phyloP scores from a whole-genome alignment of 2,797 vertebrate species.

The Amazonetta brasiliensis region DNA sequence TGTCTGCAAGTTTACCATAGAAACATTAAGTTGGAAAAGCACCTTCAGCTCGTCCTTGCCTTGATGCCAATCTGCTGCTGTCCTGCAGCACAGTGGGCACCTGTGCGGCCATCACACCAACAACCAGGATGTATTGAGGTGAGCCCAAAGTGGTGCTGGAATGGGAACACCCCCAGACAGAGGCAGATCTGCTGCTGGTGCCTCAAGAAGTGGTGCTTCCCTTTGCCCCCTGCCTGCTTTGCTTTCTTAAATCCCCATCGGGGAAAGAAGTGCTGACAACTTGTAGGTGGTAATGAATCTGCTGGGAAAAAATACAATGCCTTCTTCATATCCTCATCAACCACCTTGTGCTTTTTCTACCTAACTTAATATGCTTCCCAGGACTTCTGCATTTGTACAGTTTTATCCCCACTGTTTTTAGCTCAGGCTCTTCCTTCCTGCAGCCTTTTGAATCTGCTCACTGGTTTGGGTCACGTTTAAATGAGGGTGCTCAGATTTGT shows the following conservation, averaged over 20 bases:
- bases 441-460: background rate
- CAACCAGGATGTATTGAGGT: background rate
- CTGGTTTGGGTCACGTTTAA: fast-evolving
- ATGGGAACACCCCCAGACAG: background rate
- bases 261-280: background rate
- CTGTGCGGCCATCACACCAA: background rate
- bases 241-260: background rate
- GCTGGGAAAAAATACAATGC: background rate
- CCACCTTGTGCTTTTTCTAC: background rate
- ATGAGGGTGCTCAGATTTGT: background rate
- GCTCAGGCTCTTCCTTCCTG: fast-evolving
- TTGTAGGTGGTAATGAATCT: fast-evolving
- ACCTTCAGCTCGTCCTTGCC: too few relatives aligned
- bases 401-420: fast-evolving
- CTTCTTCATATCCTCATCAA: background rate
- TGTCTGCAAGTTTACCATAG: background rate
- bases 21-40: too few relatives aligned
- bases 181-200: background rate
- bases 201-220: background rate
- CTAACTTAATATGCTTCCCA: background rate
- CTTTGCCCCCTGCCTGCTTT: fast-evolving
- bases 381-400: background rate
- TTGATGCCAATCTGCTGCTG: background rate
- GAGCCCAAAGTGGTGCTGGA: background rate
- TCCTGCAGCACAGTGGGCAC: background rate